These are phyloP conservation scores for Akabosia matsudoensis DNA, from an alignment of 1,140 invertebrate genomes.

Conservation along the genomic window DNA sequence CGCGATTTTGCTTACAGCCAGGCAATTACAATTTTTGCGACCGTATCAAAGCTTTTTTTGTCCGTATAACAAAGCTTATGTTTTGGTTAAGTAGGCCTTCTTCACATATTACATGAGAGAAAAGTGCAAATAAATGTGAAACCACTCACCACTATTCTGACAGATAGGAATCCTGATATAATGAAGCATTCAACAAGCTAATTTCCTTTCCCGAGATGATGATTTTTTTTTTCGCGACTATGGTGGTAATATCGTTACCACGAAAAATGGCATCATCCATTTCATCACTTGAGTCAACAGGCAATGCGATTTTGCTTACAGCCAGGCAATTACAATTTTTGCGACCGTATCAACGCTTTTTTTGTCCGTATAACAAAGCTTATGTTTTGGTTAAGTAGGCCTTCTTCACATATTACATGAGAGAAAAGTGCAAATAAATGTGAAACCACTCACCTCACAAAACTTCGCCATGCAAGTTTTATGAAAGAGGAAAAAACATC, in stretches of 20 bases:
- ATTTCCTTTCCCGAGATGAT: neutral
- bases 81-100: neutral
- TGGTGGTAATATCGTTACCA: neutral
- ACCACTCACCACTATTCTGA: neutral
- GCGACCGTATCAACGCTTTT: slow-evolving; percentile 6
- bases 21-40: neutral
- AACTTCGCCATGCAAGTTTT: neutral
- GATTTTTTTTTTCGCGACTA: neutral
- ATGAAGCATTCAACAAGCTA: neutral
- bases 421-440: neutral
- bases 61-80: too few species aligned
- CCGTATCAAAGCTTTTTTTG: too few species aligned
- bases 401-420: too few species aligned
- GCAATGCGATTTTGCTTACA: too few species aligned
- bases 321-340: neutral
- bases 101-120: too few species aligned
- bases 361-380: too few species aligned
- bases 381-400: neutral
- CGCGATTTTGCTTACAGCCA: neutral
- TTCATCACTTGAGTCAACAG: too few species aligned
- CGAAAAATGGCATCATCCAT: neutral
- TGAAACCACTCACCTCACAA: neutral
- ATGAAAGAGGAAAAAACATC: slow-evolving; percentile 4
- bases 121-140: neutral
- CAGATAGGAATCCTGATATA: neutral